Base-by-base conservation (phyloP, 2,888 invertebrate genomes). In the Athalia rosae region DNA sequence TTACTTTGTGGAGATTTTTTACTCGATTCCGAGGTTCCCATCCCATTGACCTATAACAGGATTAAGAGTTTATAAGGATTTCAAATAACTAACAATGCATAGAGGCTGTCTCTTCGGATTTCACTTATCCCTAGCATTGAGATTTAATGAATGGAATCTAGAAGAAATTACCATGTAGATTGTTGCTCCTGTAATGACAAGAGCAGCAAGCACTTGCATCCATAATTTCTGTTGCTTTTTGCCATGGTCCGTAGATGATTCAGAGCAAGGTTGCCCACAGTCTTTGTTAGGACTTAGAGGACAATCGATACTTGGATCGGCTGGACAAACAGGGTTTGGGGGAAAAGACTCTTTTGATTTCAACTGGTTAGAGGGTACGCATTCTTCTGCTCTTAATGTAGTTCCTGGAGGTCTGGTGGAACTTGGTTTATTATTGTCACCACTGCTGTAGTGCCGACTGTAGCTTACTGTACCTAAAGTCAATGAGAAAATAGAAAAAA, bases 341-440 rank as follows among this genome's bases (percentile, higher is more conserved):
- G 58, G 13, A 74, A 74, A 45, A 5, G 11, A 13, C 4, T 15
- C 8, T n/a, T 59, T 74, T 3, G 74, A 15, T n/a, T 62, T 61
- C 28, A 15, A 48, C 48, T 74, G 59, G 9, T 74, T 74, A 0
- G 61, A 41, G 8, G 88, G 84, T 63, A 82, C 62, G 78, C 87
- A 87, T 85, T 88, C 86, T 69, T 89, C 88, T 5, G 86, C 84
- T 73, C 83, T 85, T 53, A 85, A 81, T n/a, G 88, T 88, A 8
- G 81, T 81, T 4, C 87, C 88, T 5, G 80, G 62, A 47, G 82
- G 73, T 76, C 82, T 85, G 4, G 78, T 47, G 80, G 58, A 13
- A 47, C 13, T 43, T 9, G 84, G 77, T 76, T 85, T 86, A 66
- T 84, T 83, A 41, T 79, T 81, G 45, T 81, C 82, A 28, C 78